Base-by-base conservation (phyloP, 2,113 vertebrate genomes). In the Turnix velox region DNA sequence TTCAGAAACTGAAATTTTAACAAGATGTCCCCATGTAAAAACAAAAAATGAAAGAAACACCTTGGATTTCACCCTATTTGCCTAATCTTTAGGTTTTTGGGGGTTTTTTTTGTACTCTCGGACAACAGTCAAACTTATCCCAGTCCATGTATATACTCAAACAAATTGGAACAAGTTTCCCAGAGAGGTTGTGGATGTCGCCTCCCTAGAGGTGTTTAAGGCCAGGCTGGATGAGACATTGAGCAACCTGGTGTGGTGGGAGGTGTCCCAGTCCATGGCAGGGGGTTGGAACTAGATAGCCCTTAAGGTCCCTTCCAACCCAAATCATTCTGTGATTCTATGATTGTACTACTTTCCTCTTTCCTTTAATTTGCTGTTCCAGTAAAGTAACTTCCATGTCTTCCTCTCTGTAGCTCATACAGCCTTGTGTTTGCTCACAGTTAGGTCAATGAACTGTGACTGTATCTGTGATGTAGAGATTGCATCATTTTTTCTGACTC, bases 11-110 rank as follows among this genome's bases (percentile, higher is more conserved):
- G 51, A 83, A 87, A 66, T 33, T 18, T 43, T 51, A 81, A 71
- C 6, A 4, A 55, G 55, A 84, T 1, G 2, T 16, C 42, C 0
- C 1, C 57, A 4, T 51, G 24, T 75, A n/a, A 49, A 15, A 55
- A 58, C 31, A 51, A 69, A 85, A 17, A 19, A 14, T 18, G 59
- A 45, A 88, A 67, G 40, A 37, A 65, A 10, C 13, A 8, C n/a
- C n/a, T 78, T 6, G 1, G 51, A 48, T 28, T 81, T 2, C 0
- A 69, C 12, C 9, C 8, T 24, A 15, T 73, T 90, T 25, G 69
- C 30, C 19, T 74, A 8, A 61, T 40, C 55, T 77, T 84, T 80
- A 42, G 7, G 39, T 67, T 84, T 81, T 43, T 49, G 24, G n/a
- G n/a, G n/a, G n/a, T n/a, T n/a, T 19, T 61, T 40, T 61, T n/a